Conservation (phyloP, 2,113 vertebrate genomes). For the Gallinago media region DNA sequence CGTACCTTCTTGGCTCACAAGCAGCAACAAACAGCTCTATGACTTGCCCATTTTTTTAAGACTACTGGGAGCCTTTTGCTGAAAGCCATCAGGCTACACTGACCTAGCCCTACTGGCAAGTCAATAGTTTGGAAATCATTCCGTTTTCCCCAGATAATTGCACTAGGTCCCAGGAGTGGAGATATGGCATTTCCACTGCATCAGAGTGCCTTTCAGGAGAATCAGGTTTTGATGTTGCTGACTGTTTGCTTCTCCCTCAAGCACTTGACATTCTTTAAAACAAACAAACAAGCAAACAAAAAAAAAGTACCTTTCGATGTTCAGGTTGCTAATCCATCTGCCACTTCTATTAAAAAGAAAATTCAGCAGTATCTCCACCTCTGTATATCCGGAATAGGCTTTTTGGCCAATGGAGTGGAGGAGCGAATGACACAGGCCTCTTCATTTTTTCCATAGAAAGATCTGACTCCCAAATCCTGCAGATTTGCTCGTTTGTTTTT, state of each 20-base stretch:
- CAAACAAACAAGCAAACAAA: no score
- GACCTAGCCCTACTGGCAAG: neutral
- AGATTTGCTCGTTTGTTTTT: neutral
- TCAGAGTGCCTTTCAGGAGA: slow-evolving; percentile 1
- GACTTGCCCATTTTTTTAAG: slow-evolving; percentile 1
- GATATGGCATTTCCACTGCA: neutral
- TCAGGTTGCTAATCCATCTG: neutral
- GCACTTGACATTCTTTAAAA: neutral
- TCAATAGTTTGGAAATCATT: slow-evolving; percentile 17
- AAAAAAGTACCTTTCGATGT: neutral
- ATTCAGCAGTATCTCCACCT: neutral
- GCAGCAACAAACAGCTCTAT: neutral
- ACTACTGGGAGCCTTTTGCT: neutral
- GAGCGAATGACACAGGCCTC: neutral
- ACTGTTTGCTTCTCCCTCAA: neutral
- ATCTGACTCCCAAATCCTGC: neutral
- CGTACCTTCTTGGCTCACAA: slow-evolving; percentile 27
- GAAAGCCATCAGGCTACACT: neutral
- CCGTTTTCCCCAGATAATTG: slow-evolving; percentile 27
- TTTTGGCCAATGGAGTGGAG: neutral
- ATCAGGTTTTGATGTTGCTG: slow-evolving; percentile 16
- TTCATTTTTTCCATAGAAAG: neutral
- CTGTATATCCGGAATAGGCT: neutral
- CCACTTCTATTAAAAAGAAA: neutral
- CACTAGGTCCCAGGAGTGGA: slow-evolving; percentile 9